Base-by-base conservation (phyloP, 2,113 vertebrate species). In the Athene noctua region DNA sequence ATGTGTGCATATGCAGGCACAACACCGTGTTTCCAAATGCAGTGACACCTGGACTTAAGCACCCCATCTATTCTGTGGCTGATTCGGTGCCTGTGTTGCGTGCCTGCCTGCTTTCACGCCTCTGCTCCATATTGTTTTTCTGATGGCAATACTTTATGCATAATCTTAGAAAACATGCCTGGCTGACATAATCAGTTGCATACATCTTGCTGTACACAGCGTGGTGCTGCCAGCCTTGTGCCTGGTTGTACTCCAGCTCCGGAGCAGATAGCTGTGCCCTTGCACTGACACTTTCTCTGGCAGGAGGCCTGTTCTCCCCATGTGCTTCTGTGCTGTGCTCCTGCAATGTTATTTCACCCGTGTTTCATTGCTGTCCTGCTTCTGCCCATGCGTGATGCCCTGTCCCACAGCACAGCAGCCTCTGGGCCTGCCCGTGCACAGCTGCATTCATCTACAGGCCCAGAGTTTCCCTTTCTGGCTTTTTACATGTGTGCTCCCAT, bases 331-430 rank as follows among this genome's bases (percentile, higher is more conserved):
- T 55, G n/a, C 65, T 26, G 57, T 11, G 3, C 38, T 66, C 47
- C 46, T 59, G 46, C 29, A 9, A 29, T 62, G 54, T 65, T 88
- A 9, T 22, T 71, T 29, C 51, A 52, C 11, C 27, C 25, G 25
- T 26, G 6, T 47, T 73, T 66, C 59, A 5, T 4, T 54, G 46
- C 27, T 68, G 54, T 36, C 26, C n/a, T 44, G n/a, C 59, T 32
- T 46, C 70, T 65, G 42, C 51, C 63, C 3, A 5, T 15, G 32
- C 15, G 5, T 4, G 10, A 25, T 21, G n/a, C 1, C 0, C 46
- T 40, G n/a, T 54, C 57, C 34, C 14, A 4, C 19, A 36, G 73
- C 25, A 58, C 22, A 27, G 36, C 27, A 47, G 49, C 40, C 29
- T 25, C 1, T 6, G 18, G 52, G 29, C 46, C 65, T 34, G 38